Evolutionary conservation across 2,113 vertebrate genomes (phyloP).

Genomic region (Apus apus): DNA sequence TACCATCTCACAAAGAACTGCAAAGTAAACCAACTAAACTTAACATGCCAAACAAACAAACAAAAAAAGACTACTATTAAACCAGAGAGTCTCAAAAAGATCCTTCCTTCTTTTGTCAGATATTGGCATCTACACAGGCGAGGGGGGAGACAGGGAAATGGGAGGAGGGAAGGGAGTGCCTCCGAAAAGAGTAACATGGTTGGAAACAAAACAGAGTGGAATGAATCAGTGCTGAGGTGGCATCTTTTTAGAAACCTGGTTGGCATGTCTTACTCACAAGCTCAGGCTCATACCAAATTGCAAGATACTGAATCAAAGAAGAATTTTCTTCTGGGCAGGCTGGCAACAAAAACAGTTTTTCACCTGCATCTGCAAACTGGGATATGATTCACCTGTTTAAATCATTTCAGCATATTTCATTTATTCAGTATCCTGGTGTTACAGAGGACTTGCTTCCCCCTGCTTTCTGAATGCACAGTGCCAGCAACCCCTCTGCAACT

Average conservation of each 20-base stretch:
- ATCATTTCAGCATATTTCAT: neutral
- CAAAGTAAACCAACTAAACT: neutral
- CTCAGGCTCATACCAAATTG: conserved; percentile 5
- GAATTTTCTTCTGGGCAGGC: neutral
- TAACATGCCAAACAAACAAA: neutral
- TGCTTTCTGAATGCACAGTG: neutral
- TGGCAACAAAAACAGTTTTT: neutral
- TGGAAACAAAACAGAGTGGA: conserved; percentile 2
- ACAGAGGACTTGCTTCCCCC: neutral
- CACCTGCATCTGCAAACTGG: neutral
- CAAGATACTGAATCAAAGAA: neutral
- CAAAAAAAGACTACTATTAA: neutral
- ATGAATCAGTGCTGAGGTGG: conserved; percentile 56
- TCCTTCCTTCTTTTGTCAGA: neutral
- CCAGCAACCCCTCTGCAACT: neutral
- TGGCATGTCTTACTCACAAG: neutral
- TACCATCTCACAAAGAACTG: neutral
- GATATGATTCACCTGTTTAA: conserved; percentile 10
- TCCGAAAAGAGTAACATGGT: neutral
- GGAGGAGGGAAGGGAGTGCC: neutral
- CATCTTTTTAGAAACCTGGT: conserved; percentile 34
- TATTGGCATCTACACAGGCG: fast-evolving
- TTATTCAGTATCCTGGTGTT: neutral
- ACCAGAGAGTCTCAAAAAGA: neutral
- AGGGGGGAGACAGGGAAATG: neutral